A percentile compares a stretch with the other conserved stretches of the same genome.
phyloP scores from a whole-genome alignment of 2,113 vertebrate species.

The Colistium nudipinnis region DNA sequence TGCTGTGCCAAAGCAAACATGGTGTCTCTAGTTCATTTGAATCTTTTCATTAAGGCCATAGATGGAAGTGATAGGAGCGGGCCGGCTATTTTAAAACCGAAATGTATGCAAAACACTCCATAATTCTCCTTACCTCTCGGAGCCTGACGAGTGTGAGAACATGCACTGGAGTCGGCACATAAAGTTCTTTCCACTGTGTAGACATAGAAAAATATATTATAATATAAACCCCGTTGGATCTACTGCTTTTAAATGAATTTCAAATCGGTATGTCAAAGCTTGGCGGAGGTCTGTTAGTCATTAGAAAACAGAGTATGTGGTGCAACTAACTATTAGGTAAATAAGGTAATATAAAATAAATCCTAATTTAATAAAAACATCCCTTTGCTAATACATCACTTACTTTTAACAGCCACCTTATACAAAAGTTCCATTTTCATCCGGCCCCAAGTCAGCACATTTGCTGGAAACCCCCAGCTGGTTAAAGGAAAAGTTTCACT shows the following conservation, averaged over 20 bases:
- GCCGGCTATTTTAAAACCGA: slow-evolving; percentile 71
- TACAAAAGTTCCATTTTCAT: too few relatives aligned
- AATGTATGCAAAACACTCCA: slow-evolving; percentile 71
- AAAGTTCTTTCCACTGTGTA: slow-evolving; percentile 81
- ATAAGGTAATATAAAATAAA: too few relatives aligned
- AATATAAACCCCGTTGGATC: slow-evolving; percentile 46
- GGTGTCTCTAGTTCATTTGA: slow-evolving; percentile 62
- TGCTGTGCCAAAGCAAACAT: slow-evolving; percentile 75
- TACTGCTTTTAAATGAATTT: slow-evolving; percentile 71
- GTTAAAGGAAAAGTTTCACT: slow-evolving; percentile 56
- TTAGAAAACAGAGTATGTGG: slow-evolving; percentile 50
- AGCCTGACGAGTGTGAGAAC: slow-evolving; percentile 77
- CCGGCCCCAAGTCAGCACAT: background rate
- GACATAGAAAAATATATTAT: slow-evolving; percentile 58
- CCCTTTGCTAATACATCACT: background rate
- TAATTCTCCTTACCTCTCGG: slow-evolving; percentile 78
- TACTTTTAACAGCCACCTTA: too few relatives aligned
- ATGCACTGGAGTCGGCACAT: slow-evolving; percentile 83
- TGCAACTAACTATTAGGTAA: too few relatives aligned
- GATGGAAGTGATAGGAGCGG: slow-evolving; percentile 71
- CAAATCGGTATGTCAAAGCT: slow-evolving; percentile 63
- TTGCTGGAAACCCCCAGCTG: background rate
- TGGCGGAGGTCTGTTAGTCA: slow-evolving; percentile 66
- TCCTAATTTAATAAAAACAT: background rate
- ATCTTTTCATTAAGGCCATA: slow-evolving; percentile 73